Base-by-base conservation (phyloP, 2,888 invertebrate genomes). In the Carterocephalus palaemon region DNA sequence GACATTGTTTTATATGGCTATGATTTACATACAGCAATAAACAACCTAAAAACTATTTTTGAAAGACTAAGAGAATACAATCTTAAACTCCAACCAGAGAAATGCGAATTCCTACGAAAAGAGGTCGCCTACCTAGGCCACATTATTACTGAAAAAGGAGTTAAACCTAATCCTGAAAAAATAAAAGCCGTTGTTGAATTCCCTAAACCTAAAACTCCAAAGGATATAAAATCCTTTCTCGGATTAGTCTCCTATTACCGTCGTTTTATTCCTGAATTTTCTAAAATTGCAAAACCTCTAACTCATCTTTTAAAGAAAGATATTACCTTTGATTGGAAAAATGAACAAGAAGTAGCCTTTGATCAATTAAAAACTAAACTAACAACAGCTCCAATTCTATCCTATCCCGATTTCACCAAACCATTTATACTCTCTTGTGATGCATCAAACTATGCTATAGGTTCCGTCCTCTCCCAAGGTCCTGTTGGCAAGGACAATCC, bases 241-340 rank as follows among this genome's bases (percentile, higher is more conserved):
- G 73, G 73, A 2, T 36, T 76, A 4, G 49, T 59, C 0, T 65
- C 67, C 0, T 75, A 73, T 46, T 75, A 75, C 33, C 37, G 73
- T 6, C 54, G 65, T 22, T 78, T 75, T 40, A 74, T 78, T 1
- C 36, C 49, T 15, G 43, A 67, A 5, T 75, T 69, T 38, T 51
- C 66, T 1, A 55, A 60, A 33, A 42, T 62, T 2, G 54, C 67
- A 0, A 58, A 62, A 45, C 54, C 60, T 1, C 37, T 60, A 1
- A 57, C 59, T 0, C 7, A 2, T 3, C 49, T 59, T 1, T 16
- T 58, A 2, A 57, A 55, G 40, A 60, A 62, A 13, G 56, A 56
- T 10, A 17, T 9, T 3, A 16, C 51, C 9, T 59, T 62, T 15
- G 43, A 54, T 0, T 59, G 57, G 57, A 2, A 23, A 3, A 38